Conservation (phyloP, 2,888 invertebrate genomes). For the Leucoma salicis region DNA sequence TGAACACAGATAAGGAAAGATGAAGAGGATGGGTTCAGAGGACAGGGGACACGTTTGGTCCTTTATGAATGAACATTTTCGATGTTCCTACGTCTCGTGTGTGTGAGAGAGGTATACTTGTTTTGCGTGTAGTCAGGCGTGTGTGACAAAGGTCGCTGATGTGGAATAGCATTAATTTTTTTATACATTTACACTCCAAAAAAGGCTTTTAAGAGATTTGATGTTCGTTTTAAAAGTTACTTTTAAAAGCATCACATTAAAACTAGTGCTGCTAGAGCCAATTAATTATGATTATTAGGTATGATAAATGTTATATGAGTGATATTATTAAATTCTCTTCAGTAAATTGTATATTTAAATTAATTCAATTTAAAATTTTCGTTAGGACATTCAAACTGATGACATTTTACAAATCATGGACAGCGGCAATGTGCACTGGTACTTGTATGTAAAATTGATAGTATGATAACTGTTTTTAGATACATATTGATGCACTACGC, state of each 20-base stretch:
- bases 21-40: conserved; percentile 66
- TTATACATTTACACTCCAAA: conserved; percentile 28
- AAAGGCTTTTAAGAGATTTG: conserved; percentile 28
- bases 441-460: too few species aligned
- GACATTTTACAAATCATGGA: too few species aligned
- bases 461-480: too few species aligned
- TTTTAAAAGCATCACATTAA: conserved; percentile 8
- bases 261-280: neutral
- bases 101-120: conserved; percentile 43
- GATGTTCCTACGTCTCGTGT: conserved; percentile 31
- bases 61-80: conserved; percentile 68
- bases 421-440: too few species aligned
- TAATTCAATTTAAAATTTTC: too few species aligned
- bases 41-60: conserved; percentile 62
- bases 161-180: conserved; percentile 34
- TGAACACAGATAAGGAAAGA: conserved; percentile 76
- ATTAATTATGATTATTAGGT: too few species aligned
- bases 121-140: conserved; percentile 45
- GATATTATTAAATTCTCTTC: too few species aligned
- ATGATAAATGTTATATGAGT: too few species aligned
- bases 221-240: conserved; percentile 13
- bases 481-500: too few species aligned
- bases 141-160: conserved; percentile 46
- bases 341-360: too few species aligned
- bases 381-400: too few species aligned